Evolutionary conservation across 2,797 vertebrate genomes (phyloP).

Genomic region (Saxicola maurus): DNA sequence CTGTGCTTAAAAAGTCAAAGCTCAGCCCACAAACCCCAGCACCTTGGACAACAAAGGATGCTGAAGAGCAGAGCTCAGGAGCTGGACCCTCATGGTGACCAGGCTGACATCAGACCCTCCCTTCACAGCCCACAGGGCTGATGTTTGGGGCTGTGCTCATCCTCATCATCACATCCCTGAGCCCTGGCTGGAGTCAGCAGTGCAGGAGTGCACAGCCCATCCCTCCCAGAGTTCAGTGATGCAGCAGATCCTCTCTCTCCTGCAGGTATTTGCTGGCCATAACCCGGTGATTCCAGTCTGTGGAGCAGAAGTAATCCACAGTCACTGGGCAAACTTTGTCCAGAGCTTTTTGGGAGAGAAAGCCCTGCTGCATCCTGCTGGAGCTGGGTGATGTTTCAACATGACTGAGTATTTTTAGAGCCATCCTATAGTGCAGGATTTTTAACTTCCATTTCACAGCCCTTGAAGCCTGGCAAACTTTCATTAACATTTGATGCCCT

Average conservation of each 20-base stretch:
- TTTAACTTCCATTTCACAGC: slow-evolving; percentile 52
- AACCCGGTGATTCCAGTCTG: background rate
- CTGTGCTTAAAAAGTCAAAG: background rate
- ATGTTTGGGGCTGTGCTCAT: background rate
- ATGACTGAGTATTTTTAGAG: slow-evolving; percentile 45
- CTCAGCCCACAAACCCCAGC: background rate
- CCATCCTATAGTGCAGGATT: slow-evolving; percentile 40
- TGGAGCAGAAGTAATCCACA: background rate
- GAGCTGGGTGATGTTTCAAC: background rate
- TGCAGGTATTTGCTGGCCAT: background rate
- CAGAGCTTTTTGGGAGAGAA: background rate
- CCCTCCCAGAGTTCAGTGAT: background rate
- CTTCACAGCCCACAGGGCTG: background rate
- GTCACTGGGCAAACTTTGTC: background rate
- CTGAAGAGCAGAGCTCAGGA: background rate
- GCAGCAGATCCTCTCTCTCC: background rate
- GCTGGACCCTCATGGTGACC: accelerated
- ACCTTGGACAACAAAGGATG: accelerated
- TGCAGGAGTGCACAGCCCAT: accelerated
- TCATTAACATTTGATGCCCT: slow-evolving; percentile 58
- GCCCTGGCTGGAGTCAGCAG: background rate
- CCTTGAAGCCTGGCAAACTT: slow-evolving; percentile 51
- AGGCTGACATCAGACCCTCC: background rate
- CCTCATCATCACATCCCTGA: background rate
- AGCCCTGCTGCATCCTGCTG: background rate